Evolutionary conservation across 2,888 invertebrate genomes (phyloP).

Genomic region (Acholoe squamosa): DNA sequence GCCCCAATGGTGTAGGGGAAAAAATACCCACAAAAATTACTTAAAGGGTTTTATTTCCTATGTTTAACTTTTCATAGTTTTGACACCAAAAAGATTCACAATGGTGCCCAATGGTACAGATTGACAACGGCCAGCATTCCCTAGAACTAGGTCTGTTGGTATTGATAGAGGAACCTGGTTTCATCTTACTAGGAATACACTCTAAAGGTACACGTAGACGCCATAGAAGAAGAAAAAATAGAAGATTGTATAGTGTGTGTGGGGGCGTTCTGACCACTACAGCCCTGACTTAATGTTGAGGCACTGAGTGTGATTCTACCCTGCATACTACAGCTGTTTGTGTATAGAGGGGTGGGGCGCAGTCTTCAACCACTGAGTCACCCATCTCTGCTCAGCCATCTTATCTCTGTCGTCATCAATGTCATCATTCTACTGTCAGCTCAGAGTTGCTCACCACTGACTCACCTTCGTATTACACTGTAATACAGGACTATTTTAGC

Average conservation of each 20-base stretch:
- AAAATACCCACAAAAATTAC: no score
- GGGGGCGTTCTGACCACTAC: neutral
- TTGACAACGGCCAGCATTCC: neutral
- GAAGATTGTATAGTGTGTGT: neutral
- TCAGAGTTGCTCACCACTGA: conserved; percentile 7
- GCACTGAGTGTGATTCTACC: conserved; percentile 8
- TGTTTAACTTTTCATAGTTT: no score
- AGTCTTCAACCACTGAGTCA: neutral
- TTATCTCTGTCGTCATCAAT: neutral
- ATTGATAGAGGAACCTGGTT: neutral
- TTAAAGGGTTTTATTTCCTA: no score
- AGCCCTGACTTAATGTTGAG: neutral
- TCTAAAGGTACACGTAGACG: neutral
- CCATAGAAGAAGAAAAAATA: neutral
- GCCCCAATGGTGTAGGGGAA: no score
- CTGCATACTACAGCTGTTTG: neutral
- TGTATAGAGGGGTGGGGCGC: neutral
- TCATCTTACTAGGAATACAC: neutral
- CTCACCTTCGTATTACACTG: neutral
- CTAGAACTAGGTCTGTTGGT: neutral
- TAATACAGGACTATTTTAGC: no score
- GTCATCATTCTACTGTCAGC: neutral
- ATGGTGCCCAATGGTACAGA: neutral
- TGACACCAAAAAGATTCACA: neutral
- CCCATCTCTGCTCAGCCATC: neutral